Base-by-base conservation (phyloP, 2,797 vertebrate genomes). In the Xenops minutus region DNA sequence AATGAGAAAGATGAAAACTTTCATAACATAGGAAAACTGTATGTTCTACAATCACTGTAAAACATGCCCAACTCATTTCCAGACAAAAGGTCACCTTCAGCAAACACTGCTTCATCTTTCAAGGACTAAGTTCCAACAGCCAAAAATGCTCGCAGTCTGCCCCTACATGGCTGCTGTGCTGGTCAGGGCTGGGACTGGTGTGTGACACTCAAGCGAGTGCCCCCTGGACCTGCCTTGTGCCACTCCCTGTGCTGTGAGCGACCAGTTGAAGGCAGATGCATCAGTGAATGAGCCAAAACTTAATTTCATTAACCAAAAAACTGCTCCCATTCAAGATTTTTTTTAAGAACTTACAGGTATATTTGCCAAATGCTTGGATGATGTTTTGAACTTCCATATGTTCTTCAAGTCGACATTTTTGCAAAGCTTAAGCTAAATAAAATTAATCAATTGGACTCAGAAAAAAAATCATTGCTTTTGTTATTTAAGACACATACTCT, bases 201-300 rank as follows among this genome's bases (percentile, higher is more conserved):
- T 2, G 9, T 2, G 27, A 52, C 77, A 55, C 24, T 76, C 1
- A 2, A 21, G 26, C 44, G 26, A 5, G 14, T n/a, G 23, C 0
- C 10, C 41, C 9, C 37, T 29, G 54, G 14, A 30, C 48, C 29
- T 52, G 49, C 27, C 29, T 17, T 2, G 0, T 3, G 66, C 8
- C 2, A 1, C 30, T 49, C 9, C 9, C 17, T 34, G 59, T 14
- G 3, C 29, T 43, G 37, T 69, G 24, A 91, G 46, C 12, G 39
- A 61, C 24, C 14, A 85, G 27, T 69, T 74, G 36, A 91, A 36
- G 32, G 29, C 48, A 82, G 51, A 80, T 5, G 4, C 21, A 32
- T 22, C 76, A 72, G 41, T 29, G 20, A 73, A 67, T 7, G 10
- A 62, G 51, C 7, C 67, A 52, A 48, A 84, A 85, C 13, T 71